Evolutionary conservation across 2,797 vertebrate genomes (phyloP).

Genomic region (Sarcoramphus papa): DNA sequence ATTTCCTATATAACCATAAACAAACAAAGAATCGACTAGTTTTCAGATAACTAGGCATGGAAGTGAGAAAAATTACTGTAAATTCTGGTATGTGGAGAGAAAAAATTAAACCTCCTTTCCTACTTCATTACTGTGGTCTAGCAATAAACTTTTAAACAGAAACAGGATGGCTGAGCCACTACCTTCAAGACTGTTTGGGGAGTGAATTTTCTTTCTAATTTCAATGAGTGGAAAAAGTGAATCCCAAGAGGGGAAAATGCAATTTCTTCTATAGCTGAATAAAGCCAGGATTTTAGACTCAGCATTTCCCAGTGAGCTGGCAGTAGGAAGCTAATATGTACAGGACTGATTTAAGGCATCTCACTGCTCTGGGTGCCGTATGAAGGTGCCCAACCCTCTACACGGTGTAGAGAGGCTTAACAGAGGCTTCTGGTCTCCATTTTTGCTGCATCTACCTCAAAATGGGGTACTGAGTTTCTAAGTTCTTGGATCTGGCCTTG

Average conservation of each 20-base stretch:
- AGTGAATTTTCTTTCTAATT: not conserved
- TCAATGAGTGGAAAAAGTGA: not conserved
- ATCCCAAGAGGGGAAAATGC: not conserved
- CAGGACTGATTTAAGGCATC: not conserved
- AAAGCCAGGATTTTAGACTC: not conserved
- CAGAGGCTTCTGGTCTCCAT: not conserved
- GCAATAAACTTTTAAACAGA: not conserved
- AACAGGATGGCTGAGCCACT: not conserved
- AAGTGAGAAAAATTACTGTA: not conserved
- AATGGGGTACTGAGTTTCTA: not conserved
- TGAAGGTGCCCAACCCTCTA: not conserved
- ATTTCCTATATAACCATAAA: not conserved
- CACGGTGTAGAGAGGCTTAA: not conserved
- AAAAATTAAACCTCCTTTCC: not conserved
- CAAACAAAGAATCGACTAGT: not conserved
- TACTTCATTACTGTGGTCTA: not conserved
- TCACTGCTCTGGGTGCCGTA: not conserved
- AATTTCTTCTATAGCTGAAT: not conserved
- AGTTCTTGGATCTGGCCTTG: not conserved
- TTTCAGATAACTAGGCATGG: fast-evolving
- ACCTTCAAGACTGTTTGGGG: not conserved
- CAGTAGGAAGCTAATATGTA: not conserved
- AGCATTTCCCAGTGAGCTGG: not conserved
- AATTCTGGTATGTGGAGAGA: not conserved
- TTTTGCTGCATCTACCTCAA: not conserved